phyloP scores from a whole-genome alignment of 2,113 vertebrate species.

The Fregetta grallaria region DNA sequence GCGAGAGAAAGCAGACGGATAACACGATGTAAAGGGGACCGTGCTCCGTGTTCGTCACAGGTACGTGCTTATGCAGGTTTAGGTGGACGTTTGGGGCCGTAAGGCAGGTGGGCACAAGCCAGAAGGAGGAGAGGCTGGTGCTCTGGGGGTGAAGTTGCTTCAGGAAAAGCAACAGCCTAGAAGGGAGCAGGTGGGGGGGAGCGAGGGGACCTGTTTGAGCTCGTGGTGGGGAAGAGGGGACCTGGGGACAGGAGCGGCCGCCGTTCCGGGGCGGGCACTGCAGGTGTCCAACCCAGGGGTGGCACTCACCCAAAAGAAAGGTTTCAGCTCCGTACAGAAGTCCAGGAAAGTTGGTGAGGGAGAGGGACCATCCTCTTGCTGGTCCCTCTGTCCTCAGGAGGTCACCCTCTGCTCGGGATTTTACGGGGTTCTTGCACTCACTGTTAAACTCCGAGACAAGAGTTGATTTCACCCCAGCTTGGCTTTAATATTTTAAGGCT shows the following conservation, averaged over 20 bases:
- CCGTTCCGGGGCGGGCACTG: not conserved
- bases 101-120: too few relatives aligned
- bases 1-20: too few relatives aligned
- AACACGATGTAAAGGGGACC: too few relatives aligned
- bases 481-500: not conserved
- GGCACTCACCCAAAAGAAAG: too few relatives aligned
- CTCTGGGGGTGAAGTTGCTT: too few relatives aligned
- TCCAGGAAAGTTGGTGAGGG: not conserved
- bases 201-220: not conserved
- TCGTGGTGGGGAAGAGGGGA: not conserved
- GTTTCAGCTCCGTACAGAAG: fast-evolving
- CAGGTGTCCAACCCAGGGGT: not conserved
- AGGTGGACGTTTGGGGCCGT: not conserved
- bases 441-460: not conserved
- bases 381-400: not conserved
- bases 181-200: not conserved
- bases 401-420: fast-evolving
- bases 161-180: not conserved
- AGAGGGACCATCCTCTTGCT: not conserved
- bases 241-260: fast-evolving
- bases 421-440: fast-evolving
- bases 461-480: not conserved
- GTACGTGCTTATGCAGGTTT: not conserved
- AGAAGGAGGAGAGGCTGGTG: not conserved
- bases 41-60: not conserved